Evolutionary conservation across 2,888 invertebrate genomes (phyloP).

Genomic region (Villa cingulata): DNA sequence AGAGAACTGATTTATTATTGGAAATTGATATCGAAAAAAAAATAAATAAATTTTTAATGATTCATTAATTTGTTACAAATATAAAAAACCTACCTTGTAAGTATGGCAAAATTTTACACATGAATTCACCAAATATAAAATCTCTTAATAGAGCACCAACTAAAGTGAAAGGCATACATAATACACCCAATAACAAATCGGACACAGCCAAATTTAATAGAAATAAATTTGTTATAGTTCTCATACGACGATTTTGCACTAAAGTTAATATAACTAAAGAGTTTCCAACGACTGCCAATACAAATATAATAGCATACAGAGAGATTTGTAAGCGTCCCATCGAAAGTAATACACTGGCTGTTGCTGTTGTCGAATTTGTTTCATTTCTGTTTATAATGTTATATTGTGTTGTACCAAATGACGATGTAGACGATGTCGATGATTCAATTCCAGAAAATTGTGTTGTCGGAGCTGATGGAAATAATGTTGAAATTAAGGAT

Average conservation of each 20-base stretch:
- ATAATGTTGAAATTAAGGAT: background rate
- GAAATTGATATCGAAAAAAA: too few relatives aligned
- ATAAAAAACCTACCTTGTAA: constrained; percentile 50
- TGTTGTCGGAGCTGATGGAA: background rate
- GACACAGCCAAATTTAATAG: constrained; percentile 58
- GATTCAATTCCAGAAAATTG: too few relatives aligned
- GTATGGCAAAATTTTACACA: constrained; percentile 60
- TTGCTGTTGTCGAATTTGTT: background rate
- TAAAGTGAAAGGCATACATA: constrained; percentile 66
- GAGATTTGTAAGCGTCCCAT: constrained; percentile 24
- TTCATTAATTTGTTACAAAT: too few relatives aligned
- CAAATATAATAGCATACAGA: constrained; percentile 61
- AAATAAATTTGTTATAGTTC: constrained; percentile 66
- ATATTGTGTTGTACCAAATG: too few relatives aligned
- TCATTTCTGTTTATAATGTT: background rate
- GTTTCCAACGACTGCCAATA: constrained; percentile 67
- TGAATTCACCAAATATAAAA: constrained; percentile 57
- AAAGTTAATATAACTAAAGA: constrained; percentile 64
- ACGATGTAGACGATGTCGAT: background rate
- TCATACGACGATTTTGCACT: constrained; percentile 60
- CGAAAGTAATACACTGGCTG: background rate
- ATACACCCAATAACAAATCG: constrained; percentile 55
- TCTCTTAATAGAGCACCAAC: constrained; percentile 50
- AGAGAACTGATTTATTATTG: too few relatives aligned
- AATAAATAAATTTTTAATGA: too few relatives aligned